phyloP scores from a whole-genome alignment of 2,888 invertebrate genomes.

The Megaustenia siamemsis region DNA sequence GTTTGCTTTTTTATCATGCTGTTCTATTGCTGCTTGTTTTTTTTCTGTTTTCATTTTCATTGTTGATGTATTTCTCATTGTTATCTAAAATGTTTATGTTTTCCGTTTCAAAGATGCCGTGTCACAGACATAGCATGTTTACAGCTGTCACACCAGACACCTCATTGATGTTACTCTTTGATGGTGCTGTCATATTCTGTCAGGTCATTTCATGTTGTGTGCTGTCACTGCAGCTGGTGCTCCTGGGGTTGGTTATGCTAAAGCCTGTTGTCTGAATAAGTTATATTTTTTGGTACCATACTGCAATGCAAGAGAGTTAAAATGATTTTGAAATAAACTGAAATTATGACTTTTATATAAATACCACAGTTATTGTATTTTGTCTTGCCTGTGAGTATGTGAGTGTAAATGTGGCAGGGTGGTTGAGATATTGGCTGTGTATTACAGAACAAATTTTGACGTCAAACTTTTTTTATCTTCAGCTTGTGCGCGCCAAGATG shows the following conservation, averaged over 20 bases:
- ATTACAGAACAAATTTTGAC: no score
- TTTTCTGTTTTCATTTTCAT: no score
- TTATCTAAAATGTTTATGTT: no score
- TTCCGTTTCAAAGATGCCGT: no score
- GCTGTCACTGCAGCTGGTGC: neutral
- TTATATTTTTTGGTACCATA: conserved; percentile 30
- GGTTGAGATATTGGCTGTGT: no score
- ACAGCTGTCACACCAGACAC: neutral
- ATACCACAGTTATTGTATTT: neutral
- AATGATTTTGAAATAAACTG: neutral
- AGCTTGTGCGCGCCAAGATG: no score
- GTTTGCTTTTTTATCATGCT: no score
- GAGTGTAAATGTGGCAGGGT: neutral
- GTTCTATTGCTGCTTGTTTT: no score
- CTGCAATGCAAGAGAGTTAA: conserved; percentile 29
- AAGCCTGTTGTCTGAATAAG: neutral
- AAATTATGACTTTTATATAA: conserved; percentile 15
- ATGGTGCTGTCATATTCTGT: conserved; percentile 12
- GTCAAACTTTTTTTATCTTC: no score
- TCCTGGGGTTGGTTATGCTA: neutral
- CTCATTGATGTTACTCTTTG: neutral
- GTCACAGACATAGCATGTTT: neutral
- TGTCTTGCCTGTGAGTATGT: neutral
- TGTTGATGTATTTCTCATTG: no score
- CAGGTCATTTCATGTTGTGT: neutral